These are phyloP conservation scores for Parnassius apollo DNA, from an alignment of 2,888 invertebrate species.

Conservation along the genomic window DNA sequence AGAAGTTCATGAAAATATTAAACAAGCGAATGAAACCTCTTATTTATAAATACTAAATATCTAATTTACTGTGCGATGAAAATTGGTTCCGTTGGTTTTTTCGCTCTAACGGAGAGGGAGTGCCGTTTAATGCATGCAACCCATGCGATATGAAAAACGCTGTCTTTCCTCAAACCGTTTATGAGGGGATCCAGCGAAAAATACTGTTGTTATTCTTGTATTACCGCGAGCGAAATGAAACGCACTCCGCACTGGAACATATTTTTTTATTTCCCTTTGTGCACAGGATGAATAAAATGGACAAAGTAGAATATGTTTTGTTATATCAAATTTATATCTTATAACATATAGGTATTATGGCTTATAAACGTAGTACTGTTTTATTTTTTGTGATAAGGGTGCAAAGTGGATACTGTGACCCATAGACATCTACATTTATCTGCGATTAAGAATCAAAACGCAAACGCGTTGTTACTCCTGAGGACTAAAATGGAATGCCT, in stretches of 20 bases:
- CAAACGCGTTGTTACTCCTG: too few species aligned
- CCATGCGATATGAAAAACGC: slow-evolving; percentile 48
- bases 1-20: too few species aligned
- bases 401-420: too few species aligned
- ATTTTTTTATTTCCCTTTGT: slow-evolving; percentile 53
- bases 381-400: too few species aligned
- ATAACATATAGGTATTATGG: neutral
- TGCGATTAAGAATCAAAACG: too few species aligned
- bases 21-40: neutral
- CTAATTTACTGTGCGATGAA: slow-evolving; percentile 1
- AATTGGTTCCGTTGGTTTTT: slow-evolving; percentile 52
- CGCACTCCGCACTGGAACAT: slow-evolving; percentile 49
- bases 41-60: slow-evolving; percentile 3
- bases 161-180: slow-evolving; percentile 53
- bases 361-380: too few species aligned
- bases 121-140: slow-evolving; percentile 48
- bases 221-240: slow-evolving; percentile 55
- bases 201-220: slow-evolving; percentile 59
- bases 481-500: too few species aligned
- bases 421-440: too few species aligned
- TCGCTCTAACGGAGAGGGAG: slow-evolving; percentile 45
- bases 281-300: slow-evolving; percentile 36
- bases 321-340: slow-evolving; percentile 21
- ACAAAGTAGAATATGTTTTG: slow-evolving; percentile 25
- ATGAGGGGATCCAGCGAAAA: slow-evolving; percentile 49